Evolutionary conservation across 2,113 vertebrate genomes (phyloP), one percentile per base, ranked within the genome.

Genomic region (Leuciscus idus): DNA sequence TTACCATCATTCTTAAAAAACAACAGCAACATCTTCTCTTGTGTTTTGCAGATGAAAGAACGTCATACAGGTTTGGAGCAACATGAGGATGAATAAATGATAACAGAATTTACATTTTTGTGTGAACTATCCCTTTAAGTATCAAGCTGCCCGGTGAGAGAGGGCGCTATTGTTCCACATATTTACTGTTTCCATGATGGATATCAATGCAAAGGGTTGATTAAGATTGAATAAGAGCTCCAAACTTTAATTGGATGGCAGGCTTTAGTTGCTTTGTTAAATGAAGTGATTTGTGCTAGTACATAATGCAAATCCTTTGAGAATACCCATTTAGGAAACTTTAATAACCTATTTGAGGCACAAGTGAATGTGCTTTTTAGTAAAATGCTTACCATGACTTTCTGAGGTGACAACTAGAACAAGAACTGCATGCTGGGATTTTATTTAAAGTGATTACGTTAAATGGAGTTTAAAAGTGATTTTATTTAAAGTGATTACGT

Each of bases 181-280:
- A 33, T 84, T 84, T 75, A 59, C 50, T 73, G 59, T 83, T 84
- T 43, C 82, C 30, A n/a, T 83, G 88, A 84, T 64, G 48, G 59
- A 57, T 84, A 79, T 86, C 50, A 87, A 59, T 89, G 57, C 68
- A 72, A 52, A 10, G 68, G 33, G n/a, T 85, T 89, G 66, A 87
- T 85, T 72, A 46, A 64, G 10, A 21, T 23, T 39, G 1, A 77
- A 21, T 30, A 76, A 8, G 43, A 17, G 7, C 21, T 43, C 43
- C 12, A 62, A 19, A 46, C 6, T 62, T 26, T 80, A 43, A 61
- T 80, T 78, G 80, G 66, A 36, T 70, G 33, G 61, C 52, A 80
- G 48, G 19, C 68, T 62, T n/a, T 78, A 70, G 79, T 72, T 52
- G 11, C 85, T 66, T n/a, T 46, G 59, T 87, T 87, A 84, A 62